These are phyloP conservation scores for Etia nguti DNA, from an alignment of 2,113 vertebrate genomes.

Conservation along the genomic window DNA sequence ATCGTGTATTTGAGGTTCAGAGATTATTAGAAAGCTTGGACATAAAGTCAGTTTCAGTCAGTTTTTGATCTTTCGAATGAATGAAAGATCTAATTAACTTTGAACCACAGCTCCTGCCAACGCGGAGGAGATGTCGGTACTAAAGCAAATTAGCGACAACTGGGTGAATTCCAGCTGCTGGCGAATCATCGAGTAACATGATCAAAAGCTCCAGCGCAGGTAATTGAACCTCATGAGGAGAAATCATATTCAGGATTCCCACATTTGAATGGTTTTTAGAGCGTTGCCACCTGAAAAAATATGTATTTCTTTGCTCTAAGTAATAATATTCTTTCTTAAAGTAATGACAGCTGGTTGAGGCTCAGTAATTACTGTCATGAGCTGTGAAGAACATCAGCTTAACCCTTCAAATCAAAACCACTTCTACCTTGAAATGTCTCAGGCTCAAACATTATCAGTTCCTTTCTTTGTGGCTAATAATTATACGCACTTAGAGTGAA, in stretches of 20 bases:
- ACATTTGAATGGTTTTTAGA: not conserved
- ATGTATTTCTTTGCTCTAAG: not conserved
- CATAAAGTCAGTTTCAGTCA: not conserved
- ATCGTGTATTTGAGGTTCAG: not conserved
- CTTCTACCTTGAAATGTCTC: not conserved
- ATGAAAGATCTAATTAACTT: not conserved
- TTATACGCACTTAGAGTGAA: slow-evolving; percentile 1
- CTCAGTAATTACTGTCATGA: not conserved
- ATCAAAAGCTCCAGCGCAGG: not conserved
- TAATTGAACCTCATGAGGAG: not conserved
- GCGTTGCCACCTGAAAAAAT: not conserved
- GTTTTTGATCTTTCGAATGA: not conserved
- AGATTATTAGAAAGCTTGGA: not conserved
- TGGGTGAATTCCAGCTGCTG: not conserved
- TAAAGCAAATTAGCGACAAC: not conserved
- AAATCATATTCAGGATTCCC: not conserved
- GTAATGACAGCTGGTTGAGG: not conserved
- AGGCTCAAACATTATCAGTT: not conserved
- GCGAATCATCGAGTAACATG: not conserved
- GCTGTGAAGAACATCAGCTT: not conserved
- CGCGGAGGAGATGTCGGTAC: not conserved
- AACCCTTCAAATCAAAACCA: not conserved
- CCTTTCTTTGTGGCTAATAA: slow-evolving; percentile 6
- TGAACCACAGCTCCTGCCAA: not conserved
- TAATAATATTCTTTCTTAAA: not conserved